Percentiles rank a stretch among this genome's conserved stretches.
These are phyloP conservation scores for Heteropelma amictum DNA, from an alignment of 2,888 invertebrate genomes.

Conservation along the genomic window DNA sequence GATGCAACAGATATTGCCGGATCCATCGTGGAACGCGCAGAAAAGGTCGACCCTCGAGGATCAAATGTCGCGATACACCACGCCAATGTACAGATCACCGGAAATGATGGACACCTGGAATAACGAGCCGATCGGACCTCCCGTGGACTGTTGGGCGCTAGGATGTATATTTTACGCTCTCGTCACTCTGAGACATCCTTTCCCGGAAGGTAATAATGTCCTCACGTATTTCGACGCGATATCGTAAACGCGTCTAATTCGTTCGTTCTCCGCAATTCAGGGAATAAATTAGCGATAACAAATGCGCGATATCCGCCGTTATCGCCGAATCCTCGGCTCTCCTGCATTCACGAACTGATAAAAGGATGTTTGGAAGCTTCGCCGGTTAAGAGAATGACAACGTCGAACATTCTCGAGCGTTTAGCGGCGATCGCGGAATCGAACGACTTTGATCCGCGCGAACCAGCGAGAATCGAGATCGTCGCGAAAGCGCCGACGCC, in stretches of 20 bases:
- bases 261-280: constrained; percentile 65
- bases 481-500: constrained; percentile 65
- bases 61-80: constrained; percentile 90
- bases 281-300: constrained; percentile 93
- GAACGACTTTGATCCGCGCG: constrained; percentile 89
- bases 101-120: constrained; percentile 99
- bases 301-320: constrained; percentile 96
- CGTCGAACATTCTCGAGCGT: constrained; percentile 89
- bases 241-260: not conserved
- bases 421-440: constrained; percentile 94
- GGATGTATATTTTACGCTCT: constrained; percentile 96
- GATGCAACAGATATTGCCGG: constrained; percentile 88
- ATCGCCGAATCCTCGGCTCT: constrained; percentile 87
- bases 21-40: constrained; percentile 94
- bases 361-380: constrained; percentile 90
- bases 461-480: constrained; percentile 84
- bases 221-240: too few species aligned
- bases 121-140: constrained; percentile 93
- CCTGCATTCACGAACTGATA: constrained; percentile 90
- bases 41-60: constrained; percentile 95
- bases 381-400: constrained; percentile 88
- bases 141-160: constrained; percentile 97
- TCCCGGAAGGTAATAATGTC: constrained; percentile 87
- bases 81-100: constrained; percentile 98
- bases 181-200: constrained; percentile 97